Evolutionary conservation across 2,888 invertebrate genomes (phyloP).

Genomic region (Pterobdella sp.): DNA sequence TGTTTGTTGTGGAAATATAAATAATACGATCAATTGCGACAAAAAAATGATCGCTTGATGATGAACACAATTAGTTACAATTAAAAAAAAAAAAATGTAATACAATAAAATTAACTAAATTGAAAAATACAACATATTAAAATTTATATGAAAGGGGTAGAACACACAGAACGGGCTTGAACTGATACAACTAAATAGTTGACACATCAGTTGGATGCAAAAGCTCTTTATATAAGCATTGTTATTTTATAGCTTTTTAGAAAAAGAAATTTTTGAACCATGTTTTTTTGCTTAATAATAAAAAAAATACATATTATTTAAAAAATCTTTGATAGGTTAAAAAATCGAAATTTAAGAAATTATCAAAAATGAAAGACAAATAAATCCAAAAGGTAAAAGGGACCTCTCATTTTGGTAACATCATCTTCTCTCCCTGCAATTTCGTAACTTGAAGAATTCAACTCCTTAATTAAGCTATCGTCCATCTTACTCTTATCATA

Average conservation of each 20-base stretch:
- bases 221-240: neutral
- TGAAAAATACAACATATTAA: too few species aligned
- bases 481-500: neutral
- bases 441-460: neutral
- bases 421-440: neutral
- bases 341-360: too few species aligned
- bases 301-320: neutral
- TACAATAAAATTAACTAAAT: too few species aligned
- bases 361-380: neutral
- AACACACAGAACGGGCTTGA: too few species aligned
- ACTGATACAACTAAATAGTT: too few species aligned
- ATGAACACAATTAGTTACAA: too few species aligned
- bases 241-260: neutral
- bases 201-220: too few species aligned
- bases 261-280: neutral
- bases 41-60: too few species aligned
- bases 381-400: neutral
- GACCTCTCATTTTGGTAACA: neutral
- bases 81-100: too few species aligned
- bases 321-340: too few species aligned
- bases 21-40: too few species aligned
- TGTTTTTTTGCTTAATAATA: neutral
- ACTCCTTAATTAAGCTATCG: neutral
- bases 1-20: neutral
- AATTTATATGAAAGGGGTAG: too few species aligned